phyloP scores from a whole-genome alignment of 2,113 vertebrate species.

The Psilopogon haemacephalus region DNA sequence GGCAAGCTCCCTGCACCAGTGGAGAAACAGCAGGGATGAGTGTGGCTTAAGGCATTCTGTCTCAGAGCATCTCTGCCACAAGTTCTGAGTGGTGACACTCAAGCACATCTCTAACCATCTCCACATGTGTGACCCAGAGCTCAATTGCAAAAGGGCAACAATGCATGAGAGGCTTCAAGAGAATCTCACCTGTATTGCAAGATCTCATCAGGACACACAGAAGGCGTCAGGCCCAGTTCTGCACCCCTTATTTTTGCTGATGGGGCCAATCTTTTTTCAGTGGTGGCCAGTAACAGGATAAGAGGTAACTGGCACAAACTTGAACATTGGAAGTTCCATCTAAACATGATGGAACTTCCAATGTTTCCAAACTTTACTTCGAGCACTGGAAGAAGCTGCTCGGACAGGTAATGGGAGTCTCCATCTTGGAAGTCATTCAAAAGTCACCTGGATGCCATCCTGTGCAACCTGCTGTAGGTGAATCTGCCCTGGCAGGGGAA shows the following conservation, averaged over 20 bases:
- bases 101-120: background rate
- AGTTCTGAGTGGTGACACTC: background rate
- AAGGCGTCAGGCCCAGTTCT: background rate
- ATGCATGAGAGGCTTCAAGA: background rate
- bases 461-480: too few species aligned
- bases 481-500: too few species aligned
- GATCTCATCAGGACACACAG: background rate
- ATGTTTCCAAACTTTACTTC: too few species aligned
- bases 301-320: too few species aligned
- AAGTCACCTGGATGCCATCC: too few species aligned
- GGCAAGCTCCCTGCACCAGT: background rate
- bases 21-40: background rate
- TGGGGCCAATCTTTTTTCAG: too few species aligned
- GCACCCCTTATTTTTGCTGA: background rate
- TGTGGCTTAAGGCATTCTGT: background rate
- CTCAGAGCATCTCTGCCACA: background rate
- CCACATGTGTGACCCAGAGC: background rate
- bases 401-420: too few species aligned
- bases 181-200: background rate
- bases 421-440: too few species aligned
- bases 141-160: background rate
- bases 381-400: too few species aligned
- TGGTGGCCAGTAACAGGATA: too few species aligned
- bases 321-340: too few species aligned
- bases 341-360: too few species aligned